Evolutionary conservation across 2,888 invertebrate genomes (phyloP).

Genomic region (Trissonchulus latispiculum): DNA sequence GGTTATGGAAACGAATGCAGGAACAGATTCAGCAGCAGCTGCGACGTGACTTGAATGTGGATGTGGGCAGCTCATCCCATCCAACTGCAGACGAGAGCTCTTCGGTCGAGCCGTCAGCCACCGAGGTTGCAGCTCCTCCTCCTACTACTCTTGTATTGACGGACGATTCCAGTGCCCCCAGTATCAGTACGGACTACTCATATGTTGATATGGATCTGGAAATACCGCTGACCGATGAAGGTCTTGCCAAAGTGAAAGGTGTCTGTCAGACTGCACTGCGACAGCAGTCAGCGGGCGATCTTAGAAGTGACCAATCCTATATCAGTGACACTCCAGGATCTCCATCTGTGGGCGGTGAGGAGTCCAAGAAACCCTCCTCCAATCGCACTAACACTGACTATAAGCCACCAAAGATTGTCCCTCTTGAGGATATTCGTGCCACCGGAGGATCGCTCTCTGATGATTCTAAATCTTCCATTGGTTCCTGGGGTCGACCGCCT

Average conservation of each 20-base stretch:
- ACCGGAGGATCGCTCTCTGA: neutral
- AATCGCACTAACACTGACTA: too few relatives aligned
- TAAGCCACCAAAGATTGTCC: neutral
- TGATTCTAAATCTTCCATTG: neutral
- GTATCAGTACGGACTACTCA: slow-evolving; percentile 2
- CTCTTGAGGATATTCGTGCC: neutral
- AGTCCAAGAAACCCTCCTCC: neutral
- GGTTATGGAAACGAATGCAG: neutral
- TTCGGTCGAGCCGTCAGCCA: neutral
- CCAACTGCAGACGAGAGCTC: neutral
- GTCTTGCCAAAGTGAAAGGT: slow-evolving; percentile 1
- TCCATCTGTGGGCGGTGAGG: neutral
- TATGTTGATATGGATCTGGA: slow-evolving; percentile 12
- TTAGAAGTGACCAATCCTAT: neutral
- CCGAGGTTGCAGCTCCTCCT: neutral
- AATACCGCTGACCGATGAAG: slow-evolving; percentile 12
- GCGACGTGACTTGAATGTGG: neutral
- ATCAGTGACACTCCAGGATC: neutral
- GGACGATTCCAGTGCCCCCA: neutral
- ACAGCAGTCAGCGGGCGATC: neutral
- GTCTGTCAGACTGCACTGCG: neutral
- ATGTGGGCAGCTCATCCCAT: neutral
- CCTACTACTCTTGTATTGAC: neutral
- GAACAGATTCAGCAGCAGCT: neutral
- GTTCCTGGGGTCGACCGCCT: neutral